These are phyloP conservation scores for Cataglyphis livida DNA, from an alignment of 2,888 invertebrate species.

Conservation along the genomic window DNA sequence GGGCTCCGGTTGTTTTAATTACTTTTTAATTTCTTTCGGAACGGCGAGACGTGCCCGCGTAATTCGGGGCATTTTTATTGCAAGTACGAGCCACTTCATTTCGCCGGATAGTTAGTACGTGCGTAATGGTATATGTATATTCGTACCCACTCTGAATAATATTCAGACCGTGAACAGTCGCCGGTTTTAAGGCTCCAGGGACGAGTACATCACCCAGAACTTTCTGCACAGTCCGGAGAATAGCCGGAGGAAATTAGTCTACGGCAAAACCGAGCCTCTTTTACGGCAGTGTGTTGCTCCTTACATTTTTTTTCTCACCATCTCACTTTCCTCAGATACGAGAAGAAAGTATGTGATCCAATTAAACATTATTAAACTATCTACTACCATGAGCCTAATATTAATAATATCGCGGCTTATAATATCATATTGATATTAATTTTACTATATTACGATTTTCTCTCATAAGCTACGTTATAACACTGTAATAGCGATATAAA, in stretches of 20 bases:
- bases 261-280: constrained; percentile 75
- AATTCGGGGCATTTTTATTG: constrained; percentile 78
- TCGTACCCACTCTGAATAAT: constrained; percentile 66
- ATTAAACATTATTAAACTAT: constrained; percentile 19
- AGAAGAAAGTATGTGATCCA: constrained; percentile 1
- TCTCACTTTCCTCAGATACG: constrained; percentile 11
- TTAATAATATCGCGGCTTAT: constrained; percentile 41
- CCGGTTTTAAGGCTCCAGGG: constrained; percentile 75
- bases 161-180: constrained; percentile 71
- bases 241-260: constrained; percentile 80
- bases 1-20: constrained; percentile 80
- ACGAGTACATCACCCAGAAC: constrained; percentile 79
- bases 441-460: not conserved
- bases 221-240: constrained; percentile 74
- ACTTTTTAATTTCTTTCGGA: constrained; percentile 83
- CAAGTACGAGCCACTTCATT: constrained; percentile 64
- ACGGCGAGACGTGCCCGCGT: constrained; percentile 79
- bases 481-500: not conserved
- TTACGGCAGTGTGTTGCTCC: constrained; percentile 42
- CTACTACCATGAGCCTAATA: not conserved
- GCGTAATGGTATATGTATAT: constrained; percentile 60
- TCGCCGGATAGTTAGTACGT: constrained; percentile 55
- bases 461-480: not conserved
- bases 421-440: not conserved
- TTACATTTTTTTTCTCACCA: constrained; percentile 17